Conservation (phyloP, 1,140 invertebrate species). For the Habropoda laboriosa region DNA sequence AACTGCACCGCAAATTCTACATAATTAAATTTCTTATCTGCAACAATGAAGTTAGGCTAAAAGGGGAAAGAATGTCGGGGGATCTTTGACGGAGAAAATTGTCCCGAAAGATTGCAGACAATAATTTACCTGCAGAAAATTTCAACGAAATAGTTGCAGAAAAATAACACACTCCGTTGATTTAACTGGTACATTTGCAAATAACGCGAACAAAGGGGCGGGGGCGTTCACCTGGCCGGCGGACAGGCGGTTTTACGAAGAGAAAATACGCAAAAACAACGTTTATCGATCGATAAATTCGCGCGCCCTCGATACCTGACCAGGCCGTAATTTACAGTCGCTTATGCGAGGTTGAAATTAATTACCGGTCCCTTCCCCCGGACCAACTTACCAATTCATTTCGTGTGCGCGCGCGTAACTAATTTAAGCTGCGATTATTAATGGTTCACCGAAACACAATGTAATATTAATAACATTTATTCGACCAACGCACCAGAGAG, state of each 20-base stretch:
- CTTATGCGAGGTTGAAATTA: conserved; percentile 47
- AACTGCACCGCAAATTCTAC: too few species aligned
- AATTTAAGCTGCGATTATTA: conserved; percentile 55
- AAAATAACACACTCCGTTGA: background rate
- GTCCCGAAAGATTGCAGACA: background rate
- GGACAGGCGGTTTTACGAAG: background rate
- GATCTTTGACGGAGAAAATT: too few species aligned
- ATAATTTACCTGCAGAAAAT: background rate
- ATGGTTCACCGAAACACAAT: conserved; percentile 46
- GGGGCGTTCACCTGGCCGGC: background rate
- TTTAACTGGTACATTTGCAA: background rate
- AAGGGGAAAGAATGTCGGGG: background rate
- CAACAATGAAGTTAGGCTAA: background rate
- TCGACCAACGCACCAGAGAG: background rate
- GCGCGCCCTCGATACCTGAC: conserved; percentile 19
- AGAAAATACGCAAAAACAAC: conserved; percentile 24
- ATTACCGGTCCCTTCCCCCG: conserved; percentile 31
- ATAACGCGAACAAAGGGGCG: too few species aligned
- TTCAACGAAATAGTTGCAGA: too few species aligned
- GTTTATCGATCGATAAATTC: conserved; percentile 28
- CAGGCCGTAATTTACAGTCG: conserved; percentile 42
- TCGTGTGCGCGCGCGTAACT: conserved; percentile 50
- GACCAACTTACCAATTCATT: conserved; percentile 53
- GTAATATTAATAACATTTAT: conserved; percentile 56
- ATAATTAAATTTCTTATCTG: conserved; percentile 7